Base-by-base conservation (phyloP, 2,888 invertebrate species). In the Bembecia ichneumoniformis region DNA sequence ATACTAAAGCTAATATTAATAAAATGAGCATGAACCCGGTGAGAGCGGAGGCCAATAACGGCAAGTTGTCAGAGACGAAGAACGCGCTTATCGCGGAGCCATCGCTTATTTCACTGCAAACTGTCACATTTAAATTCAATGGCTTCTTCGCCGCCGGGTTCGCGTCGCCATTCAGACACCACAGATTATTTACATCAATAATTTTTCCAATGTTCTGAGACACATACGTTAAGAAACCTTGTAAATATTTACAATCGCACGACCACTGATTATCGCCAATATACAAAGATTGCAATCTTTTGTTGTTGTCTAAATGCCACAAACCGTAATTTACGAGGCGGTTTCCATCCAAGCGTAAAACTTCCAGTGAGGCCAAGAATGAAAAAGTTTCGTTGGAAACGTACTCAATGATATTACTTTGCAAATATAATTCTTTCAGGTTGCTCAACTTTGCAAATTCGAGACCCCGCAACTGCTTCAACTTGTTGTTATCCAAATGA, bases 201-300 rank as follows among this genome's bases (percentile, higher is more conserved):
- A 95, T 91, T 77, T 93, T 93, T 62, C 92, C 90, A 45, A 91
- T 90, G 71, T 94, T 94, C 67, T 94, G 94, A 43, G 92, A 90
- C 45, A 95, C 91, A 89, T 95, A 96, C 57, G 92, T 90, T 46
- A 94, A 91, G 59, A 96, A 89, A 54, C 93, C 93, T 77, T 94
- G 93, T 61, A 96, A 89, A 84, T 95, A 96, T 82, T 94, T 93
- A 83, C 97, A 97, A 52, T 94, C 92, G 68, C 97, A 97, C 5
- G 94, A 93, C 96, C 96, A 97, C 51, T 90, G 91, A 74, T 97
- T 97, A 62, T 91, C 90, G 43, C 94, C 93, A 54, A 96, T 89
- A 28, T 92, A 92, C 55, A 96, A 79, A 54, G 94, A 92, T 63
- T 90, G 91, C 62, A 96, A 82, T 59, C 91, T 90, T 54, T 90